A percentile compares a stretch with the other conserved stretches of the same genome.
Evolutionary conservation across 2,113 vertebrate species (phyloP).

Genomic region (Trogon surrucura): DNA sequence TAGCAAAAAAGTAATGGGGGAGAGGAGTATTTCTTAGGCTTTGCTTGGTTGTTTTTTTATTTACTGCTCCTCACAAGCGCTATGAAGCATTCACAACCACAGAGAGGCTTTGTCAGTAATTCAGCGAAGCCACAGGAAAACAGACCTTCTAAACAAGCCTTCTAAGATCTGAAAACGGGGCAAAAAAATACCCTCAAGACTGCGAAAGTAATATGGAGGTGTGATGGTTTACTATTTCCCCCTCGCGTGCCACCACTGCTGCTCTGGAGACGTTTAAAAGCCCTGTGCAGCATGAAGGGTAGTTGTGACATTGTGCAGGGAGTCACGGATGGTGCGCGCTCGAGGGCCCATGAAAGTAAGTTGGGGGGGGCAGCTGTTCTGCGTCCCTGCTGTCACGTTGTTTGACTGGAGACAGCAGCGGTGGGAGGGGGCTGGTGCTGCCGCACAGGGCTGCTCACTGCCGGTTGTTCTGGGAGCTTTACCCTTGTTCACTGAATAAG

Average conservation of each 20-base stretch:
- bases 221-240: not conserved
- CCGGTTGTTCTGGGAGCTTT: rapidly evolving
- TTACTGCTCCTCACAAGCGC: not conserved
- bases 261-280: not conserved
- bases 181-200: not conserved
- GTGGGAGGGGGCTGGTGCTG: not conserved
- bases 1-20: not conserved
- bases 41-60: not conserved
- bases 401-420: not conserved
- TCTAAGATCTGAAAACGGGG: not conserved
- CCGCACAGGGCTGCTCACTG: not conserved
- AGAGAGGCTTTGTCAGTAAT: not conserved
- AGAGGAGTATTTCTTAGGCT: not conserved
- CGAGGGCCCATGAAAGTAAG: not conserved
- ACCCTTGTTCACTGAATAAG: not conserved
- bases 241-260: not conserved
- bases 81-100: not conserved
- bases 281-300: not conserved
- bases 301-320: conserved; percentile 8
- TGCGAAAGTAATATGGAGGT: not conserved
- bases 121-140: not conserved
- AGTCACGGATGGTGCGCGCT: not conserved
- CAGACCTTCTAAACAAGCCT: not conserved
- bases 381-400: not conserved
- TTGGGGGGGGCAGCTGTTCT: not conserved